Conservation (phyloP, 2,888 invertebrate genomes). For the Drosophila eohydei region DNA sequence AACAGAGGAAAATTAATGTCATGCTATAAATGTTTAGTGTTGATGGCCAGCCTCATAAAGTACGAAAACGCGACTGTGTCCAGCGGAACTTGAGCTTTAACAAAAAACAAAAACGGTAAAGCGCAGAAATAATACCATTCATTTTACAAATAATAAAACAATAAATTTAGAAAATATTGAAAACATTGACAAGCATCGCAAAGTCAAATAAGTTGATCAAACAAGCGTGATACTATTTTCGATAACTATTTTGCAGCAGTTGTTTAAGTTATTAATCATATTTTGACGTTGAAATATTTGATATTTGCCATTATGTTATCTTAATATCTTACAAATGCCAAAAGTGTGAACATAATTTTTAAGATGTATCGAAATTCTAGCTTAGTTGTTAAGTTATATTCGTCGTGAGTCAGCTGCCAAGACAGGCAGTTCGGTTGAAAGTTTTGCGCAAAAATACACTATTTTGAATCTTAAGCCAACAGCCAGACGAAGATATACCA, state of each 20-base stretch:
- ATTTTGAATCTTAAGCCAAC: not conserved
- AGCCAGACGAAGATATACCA: not conserved
- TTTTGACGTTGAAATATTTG: not conserved
- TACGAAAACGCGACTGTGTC: constrained; percentile 18
- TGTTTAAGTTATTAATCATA: not conserved
- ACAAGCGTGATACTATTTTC: not conserved
- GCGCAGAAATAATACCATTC: constrained; percentile 19
- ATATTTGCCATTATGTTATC: not conserved
- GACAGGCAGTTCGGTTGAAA: not conserved
- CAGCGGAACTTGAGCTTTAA: constrained; percentile 7
- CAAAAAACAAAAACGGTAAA: not conserved
- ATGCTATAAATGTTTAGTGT: constrained; percentile 70
- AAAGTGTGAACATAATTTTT: no score
- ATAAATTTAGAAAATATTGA: not conserved
- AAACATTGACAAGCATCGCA: not conserved
- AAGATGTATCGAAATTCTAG: no score
- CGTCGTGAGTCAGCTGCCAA: no score
- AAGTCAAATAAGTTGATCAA: not conserved
- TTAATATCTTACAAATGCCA: no score
- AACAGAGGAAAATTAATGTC: constrained; percentile 54
- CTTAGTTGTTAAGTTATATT: no score
- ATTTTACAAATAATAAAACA: not conserved
- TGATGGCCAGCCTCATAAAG: constrained; percentile 69
- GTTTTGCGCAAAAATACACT: not conserved
- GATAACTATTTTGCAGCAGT: not conserved